Base-by-base conservation (phyloP, 64 coral and sea anemone species). In the Dendrophyllia cribrosa region DNA sequence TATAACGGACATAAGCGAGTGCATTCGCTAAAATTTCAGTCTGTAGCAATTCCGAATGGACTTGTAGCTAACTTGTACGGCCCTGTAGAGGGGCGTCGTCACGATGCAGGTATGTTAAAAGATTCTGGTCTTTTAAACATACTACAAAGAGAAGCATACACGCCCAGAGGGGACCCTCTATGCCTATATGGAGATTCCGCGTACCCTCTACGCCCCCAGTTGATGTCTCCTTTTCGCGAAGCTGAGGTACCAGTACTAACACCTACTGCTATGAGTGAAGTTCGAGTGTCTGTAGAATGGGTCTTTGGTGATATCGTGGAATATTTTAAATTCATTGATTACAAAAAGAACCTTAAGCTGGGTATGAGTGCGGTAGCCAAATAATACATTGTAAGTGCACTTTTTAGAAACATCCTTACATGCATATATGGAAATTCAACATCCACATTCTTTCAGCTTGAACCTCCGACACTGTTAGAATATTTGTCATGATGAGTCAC, bases 341-440 rank as follows among this genome's bases (percentile, higher is more conserved):
- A 70, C 66, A 70, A 70, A 70, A 9, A 70, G 26, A 70, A 70
- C n/a, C 66, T 70, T 70, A 70, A 70, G 66, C 66, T 70, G 22
- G 66, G 66, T 70, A 70, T 25, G 66, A 70, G 66, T 70, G 66
- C 66, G 66, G 66, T 70, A 70, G 66, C 66, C 22, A 70, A 70
- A 70, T 20, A 70, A 24, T 70, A 70, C 66, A 70, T 70, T 24
- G 66, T 70, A 24, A 11, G 66, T 70, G 66, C 66, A 70, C 66
- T 1, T 70, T 69, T 69, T 69, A 69, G 66, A 69, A 69, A 69
- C 66, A 69, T 70, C 66, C n/a, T 70, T 9, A 70, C n/a, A 25
- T 70, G 23, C 66, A 8, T 70, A 70, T 70, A 70, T 70, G 66
- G 66, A 70, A 69, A 69, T 69, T 69, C 66, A 69, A 69, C 66